Base-by-base conservation (phyloP, 2,888 invertebrate species). In the Parnassius mnemosyne region DNA sequence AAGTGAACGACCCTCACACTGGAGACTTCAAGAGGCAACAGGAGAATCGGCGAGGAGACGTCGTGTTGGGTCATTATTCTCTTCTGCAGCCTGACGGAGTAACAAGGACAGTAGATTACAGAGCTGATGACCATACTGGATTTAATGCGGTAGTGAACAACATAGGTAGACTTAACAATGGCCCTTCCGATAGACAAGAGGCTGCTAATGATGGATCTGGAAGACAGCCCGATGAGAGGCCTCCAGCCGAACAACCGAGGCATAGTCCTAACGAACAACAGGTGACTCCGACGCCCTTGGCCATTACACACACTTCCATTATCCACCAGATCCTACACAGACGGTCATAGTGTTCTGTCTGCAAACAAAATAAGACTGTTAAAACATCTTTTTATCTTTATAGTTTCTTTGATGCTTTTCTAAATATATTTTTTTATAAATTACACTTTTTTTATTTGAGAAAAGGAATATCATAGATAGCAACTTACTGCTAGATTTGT, bases 11-110 rank as follows among this genome's bases (percentile, higher is more conserved):
- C 65, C 79, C 78, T 2, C 78, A 87, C 42, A 92, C 93, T 0
- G 93, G 93, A 20, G 93, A 93, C 68, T 78, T 89, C 51, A 93
- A 93, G 69, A 91, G 83, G 67, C 93, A 93, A 67, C 87, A 88
- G 0, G 93, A 93, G 72, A 85, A 80, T 60, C 81, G 92, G 52
- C 79, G 84, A 66, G 93, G 92, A 1, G 92, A 92, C 58, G 82
- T 84, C 1, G 92, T 93, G 0, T 79, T 89, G 34, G 93, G 93
- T 44, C 92, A 92, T 65, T 93, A 93, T 74, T 89, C 92, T 1
- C 74, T 93, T 34, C 71, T 88, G 1, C 93, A 93, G 67, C 89
- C 93, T 60, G 93, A 93, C 76, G 93, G 93, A 9, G 73, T 92
- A 1, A 81, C 84, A 67, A 88, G 93, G 69, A 91, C 85, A 7